These are phyloP conservation scores for Mimumesa dahlbomi DNA, from an alignment of 2,888 invertebrate genomes.

Conservation along the genomic window DNA sequence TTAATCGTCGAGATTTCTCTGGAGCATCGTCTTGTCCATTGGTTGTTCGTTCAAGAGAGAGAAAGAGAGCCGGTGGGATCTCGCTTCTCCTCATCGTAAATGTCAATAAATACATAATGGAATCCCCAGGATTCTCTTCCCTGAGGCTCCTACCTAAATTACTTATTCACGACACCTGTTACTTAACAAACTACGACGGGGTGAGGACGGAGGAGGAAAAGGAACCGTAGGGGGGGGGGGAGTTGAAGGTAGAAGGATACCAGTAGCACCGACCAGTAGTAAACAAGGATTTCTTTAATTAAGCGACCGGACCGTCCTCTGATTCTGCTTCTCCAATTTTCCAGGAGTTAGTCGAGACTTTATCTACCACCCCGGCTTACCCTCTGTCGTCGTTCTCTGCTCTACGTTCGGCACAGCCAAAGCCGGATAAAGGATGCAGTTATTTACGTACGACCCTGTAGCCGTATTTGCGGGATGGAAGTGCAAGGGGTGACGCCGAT, in stretches of 20 bases:
- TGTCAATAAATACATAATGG: slow-evolving; percentile 43
- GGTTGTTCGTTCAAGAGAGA: no score
- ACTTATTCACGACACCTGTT: slow-evolving; percentile 60
- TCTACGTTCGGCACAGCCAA: slow-evolving; percentile 32
- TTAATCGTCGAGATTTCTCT: not conserved
- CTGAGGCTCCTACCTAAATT: slow-evolving; percentile 37
- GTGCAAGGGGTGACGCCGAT: slow-evolving; percentile 41
- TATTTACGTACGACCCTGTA: slow-evolving; percentile 52
- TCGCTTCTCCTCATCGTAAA: slow-evolving; percentile 16
- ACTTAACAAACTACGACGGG: slow-evolving; percentile 33
- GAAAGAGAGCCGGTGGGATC: not conserved
- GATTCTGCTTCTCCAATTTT: slow-evolving; percentile 1
- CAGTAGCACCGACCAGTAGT: slow-evolving; percentile 36
- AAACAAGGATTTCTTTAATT: slow-evolving; percentile 66
- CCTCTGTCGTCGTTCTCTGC: slow-evolving; percentile 35
- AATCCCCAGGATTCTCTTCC: slow-evolving; percentile 6
- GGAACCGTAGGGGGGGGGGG: no score
- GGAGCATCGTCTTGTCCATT: not conserved
- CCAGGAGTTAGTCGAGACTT: slow-evolving; percentile 43
- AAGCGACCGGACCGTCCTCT: slow-evolving; percentile 44
- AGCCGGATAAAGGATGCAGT: slow-evolving; percentile 50
- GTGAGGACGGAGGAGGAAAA: slow-evolving; percentile 16
- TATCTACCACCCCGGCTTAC: slow-evolving; percentile 43
- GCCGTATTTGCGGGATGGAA: slow-evolving; percentile 46
- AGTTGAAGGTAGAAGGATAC: slow-evolving; percentile 21